Base-by-base conservation (phyloP, 2,888 invertebrate genomes). In the Eupithecia insigniata region DNA sequence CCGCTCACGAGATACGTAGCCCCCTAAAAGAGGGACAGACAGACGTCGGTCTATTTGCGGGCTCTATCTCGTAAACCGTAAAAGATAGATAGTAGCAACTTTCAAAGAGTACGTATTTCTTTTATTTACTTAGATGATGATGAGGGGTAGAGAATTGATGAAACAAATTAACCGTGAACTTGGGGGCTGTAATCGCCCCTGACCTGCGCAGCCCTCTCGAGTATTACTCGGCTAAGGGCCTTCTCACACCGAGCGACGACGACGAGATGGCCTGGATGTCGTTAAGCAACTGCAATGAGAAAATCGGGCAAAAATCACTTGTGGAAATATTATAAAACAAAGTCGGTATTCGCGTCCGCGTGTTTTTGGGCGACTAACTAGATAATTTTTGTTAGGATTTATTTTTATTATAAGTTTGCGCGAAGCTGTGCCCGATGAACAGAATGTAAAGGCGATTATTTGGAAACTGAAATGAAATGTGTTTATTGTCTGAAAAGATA, bases 81-180 rank as follows among this genome's bases (percentile, higher is more conserved):
- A 43, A 43, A 18, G 18, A 18, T 18, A 43, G 18, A 18, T 1
- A 39, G 39, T 39, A 16, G 39, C 39, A 39, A 39, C 18, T 39
- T 39, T 14, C 14, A 14, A 36, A 14, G 2, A 36, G 14, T 14
- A 36, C 14, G 36, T 14, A 36, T 36, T 16, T 39, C 16, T 39
- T 16, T 39, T 39, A n/a, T 43, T 43, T 22, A 51, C 22, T 22
- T 51, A n/a, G 8, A 51, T 51, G 46, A 51, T 51, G n/a, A 51
- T 51, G 22, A 12, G 51, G 51, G 51, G 22, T 12, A 51, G 51
- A 22, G 22, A 51, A 22, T 51, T 12, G 51, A 12, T 22, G 51
- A 51, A 22, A 51, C 51, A 51, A 51, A 51, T 51, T 22, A 51
- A 51, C 51, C 51, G 51, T 51, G 51, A 51, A 51, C 51, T 51